These are phyloP conservation scores for Egretta garzetta DNA, from an alignment of 2,113 vertebrate species.

Conservation along the genomic window DNA sequence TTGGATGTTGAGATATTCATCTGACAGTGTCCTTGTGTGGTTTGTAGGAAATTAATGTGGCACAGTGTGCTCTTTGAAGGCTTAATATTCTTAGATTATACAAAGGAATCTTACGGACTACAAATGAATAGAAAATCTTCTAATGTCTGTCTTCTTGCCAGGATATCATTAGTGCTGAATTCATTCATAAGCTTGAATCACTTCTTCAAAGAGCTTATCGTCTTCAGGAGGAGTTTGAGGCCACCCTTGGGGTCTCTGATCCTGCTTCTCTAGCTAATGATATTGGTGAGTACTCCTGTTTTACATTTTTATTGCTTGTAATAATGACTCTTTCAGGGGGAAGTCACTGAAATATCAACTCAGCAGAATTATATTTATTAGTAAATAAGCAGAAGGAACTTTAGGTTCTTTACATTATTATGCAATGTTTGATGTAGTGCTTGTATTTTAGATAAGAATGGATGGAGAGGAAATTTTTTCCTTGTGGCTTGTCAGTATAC, in stretches of 20 bases:
- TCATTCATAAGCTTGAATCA: slow-evolving; percentile 92
- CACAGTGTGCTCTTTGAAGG: background rate
- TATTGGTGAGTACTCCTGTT: slow-evolving; percentile 78
- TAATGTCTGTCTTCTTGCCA: slow-evolving; percentile 55
- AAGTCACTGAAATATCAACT: background rate
- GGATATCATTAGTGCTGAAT: slow-evolving; percentile 93
- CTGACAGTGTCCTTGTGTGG: background rate
- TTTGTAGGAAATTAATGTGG: background rate
- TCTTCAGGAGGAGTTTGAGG: slow-evolving; percentile 95
- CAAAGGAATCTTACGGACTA: background rate
- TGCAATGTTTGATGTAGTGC: background rate
- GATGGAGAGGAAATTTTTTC: background rate
- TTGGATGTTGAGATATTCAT: background rate
- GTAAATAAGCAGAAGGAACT: background rate
- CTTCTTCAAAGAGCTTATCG: slow-evolving; percentile 93
- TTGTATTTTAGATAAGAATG: background rate
- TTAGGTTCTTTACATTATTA: background rate
- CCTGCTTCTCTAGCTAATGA: slow-evolving; percentile 80
- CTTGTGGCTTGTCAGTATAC: background rate
- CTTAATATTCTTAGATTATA: background rate
- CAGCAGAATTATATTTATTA: background rate
- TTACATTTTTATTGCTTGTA: background rate
- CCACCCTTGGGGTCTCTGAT: slow-evolving; percentile 84
- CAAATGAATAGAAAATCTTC: background rate
- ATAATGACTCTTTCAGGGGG: background rate